Evolutionary conservation across 2,113 vertebrate genomes (phyloP).

Genomic region (Lycaon pictus): DNA sequence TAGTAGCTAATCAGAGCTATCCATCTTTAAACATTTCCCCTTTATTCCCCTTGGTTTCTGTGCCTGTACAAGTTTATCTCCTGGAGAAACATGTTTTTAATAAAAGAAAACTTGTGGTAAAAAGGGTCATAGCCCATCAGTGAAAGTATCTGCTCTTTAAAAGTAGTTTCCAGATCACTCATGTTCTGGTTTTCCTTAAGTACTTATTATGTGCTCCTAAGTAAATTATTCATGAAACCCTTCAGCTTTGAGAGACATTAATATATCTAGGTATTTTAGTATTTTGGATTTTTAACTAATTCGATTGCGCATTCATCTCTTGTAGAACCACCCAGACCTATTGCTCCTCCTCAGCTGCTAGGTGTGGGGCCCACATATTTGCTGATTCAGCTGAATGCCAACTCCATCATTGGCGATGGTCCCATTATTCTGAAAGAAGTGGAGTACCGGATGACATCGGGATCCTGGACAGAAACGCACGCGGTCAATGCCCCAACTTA

Average conservation of each 20-base stretch:
- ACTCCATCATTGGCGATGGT: conserved; percentile 98
- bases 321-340: conserved; percentile 96
- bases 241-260: not conserved
- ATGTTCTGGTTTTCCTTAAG: not conserved
- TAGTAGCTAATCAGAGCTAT: not conserved
- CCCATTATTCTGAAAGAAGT: conserved; percentile 99
- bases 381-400: conserved; percentile 98
- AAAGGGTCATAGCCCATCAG: not conserved
- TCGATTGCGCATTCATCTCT: not conserved
- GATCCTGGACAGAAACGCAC: conserved; percentile 97
- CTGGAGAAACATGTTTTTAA: not conserved
- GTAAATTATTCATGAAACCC: not conserved
- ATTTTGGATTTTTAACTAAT: conserved; percentile 33
- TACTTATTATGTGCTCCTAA: not conserved
- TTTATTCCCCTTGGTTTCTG: not conserved
- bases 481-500: conserved; percentile 98
- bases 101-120: not conserved
- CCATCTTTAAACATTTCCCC: not conserved
- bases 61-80: not conserved
- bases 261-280: not conserved
- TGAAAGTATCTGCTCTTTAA: conserved; percentile 12
- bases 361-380: conserved; percentile 97
- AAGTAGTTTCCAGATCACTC: not conserved
- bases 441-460: conserved; percentile 98
- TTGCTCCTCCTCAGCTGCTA: conserved; percentile 97